Evolutionary conservation across 2,113 vertebrate genomes (phyloP), one percentile per base, ranked within the genome.

Genomic region (Oncorhynchus masou): DNA sequence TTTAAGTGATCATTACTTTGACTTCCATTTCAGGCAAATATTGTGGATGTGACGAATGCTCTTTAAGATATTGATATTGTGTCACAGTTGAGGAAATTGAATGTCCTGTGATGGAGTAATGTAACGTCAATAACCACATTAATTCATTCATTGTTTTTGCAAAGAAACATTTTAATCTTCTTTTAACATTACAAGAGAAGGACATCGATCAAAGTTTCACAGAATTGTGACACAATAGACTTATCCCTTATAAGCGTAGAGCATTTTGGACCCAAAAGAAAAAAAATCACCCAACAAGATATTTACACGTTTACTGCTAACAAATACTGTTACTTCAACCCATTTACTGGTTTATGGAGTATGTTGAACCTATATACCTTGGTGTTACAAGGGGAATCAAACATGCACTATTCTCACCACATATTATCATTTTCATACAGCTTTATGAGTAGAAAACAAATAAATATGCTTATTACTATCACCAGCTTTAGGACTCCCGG

Each of bases 221-320:
- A 84, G 83, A 88, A 86, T 71, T 86, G 88, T 87, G 85, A 88
- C 87, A 87, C 85, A 87, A 88, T 87, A 69, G 12, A 84, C 75
- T 73, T 73, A 4, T 54, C 70, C 57, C 48, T 6, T 6, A 51
- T 16, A 16, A 51, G 15, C 11, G 15, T 15, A 51, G 15, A 51
- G 49, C 3, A 51, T 51, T 51, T 51, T 51, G 49, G 49, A 51
- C 49, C 16, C 39, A 39, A 39, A 9, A 9, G 9, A 16, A 3
- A 51, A 51, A 51, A 51, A 3, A 51, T 83, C 29, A 45, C 39
- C 31, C 8, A 45, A 80, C 78, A 83, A 15, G 12, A 59, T 31
- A 62, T 4, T 60, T n/a, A 25, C 16, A 39, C 1, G 1, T 39
- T 9, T 29, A 67, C 27, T 15, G 24, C 24, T 29, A 67, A 5